Base-by-base conservation (phyloP, 1,140 invertebrate species). In the Anoplophora glabripennis region DNA sequence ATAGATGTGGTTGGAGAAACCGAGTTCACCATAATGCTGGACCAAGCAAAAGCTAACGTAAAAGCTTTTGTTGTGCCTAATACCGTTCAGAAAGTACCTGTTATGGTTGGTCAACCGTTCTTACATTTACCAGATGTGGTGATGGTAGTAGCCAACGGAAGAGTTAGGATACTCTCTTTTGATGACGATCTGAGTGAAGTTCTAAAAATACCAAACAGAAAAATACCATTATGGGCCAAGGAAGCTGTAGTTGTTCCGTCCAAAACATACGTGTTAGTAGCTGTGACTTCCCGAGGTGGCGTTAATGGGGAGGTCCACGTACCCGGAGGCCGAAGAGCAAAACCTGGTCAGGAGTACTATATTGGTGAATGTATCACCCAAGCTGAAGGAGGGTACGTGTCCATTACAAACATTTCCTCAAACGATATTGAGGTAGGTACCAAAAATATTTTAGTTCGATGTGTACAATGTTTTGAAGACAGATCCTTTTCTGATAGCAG, bases 171-270 rank as follows among this genome's bases (percentile, higher is more conserved):
- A 34, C 28, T 51, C 4, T 37, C 47, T 34, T 36, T 10, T 11
- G 12, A 34, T 12, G 28, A 34, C 14, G 47, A 51, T 34, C 11
- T 51, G 9, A 34, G 10, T 4, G 28, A 36, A 17, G 14, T 34
- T 8, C 35, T 37, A 12, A 11, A 34, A 10, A 12, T 17, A 12
- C n/a, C 14, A 10, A 11, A 11, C 10, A 51, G 47, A 15, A 51
- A 51, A 51, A 51, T 51, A 51, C 47, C 47, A 51, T 34, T 37
- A 34, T 51, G 47, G 47, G 28, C 35, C 10, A 51, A 51, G 28
- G 47, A 51, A 34, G 17, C 11, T 17, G 15, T 17, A 9, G 47
- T 51, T 12, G 28, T 51, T 9, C 28, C 47, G 12, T 17, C 47
- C 4, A 35, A 17, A 15, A 51, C 28, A n/a, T 10, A 11, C 12